phyloP scores from a whole-genome alignment of 2,888 invertebrate genomes.

The Desoria tigrina region DNA sequence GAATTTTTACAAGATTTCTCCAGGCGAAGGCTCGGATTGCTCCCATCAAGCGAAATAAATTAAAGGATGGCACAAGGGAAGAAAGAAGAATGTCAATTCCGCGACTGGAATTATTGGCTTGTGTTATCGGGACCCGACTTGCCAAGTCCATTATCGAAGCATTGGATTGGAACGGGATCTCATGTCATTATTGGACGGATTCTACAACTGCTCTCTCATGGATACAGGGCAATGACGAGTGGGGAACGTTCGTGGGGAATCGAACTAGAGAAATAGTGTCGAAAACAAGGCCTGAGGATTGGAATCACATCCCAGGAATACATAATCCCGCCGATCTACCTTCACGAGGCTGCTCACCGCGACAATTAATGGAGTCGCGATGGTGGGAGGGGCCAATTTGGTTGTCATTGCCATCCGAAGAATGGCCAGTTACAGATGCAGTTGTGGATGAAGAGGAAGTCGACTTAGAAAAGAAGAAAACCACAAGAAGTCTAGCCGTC shows the following conservation, averaged over 20 bases:
- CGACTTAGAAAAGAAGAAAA: slow-evolving; percentile 6
- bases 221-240: too few species aligned
- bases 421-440: slow-evolving; percentile 2
- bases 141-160: too few species aligned
- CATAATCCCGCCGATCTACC: slow-evolving; percentile 19
- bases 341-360: slow-evolving; percentile 2
- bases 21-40: too few species aligned
- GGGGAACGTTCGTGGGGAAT: slow-evolving; percentile 12
- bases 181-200: slow-evolving; percentile 12
- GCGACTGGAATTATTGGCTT: too few species aligned
- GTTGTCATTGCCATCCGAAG: neutral
- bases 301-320: slow-evolving; percentile 10
- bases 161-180: too few species aligned
- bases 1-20: too few species aligned
- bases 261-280: slow-evolving; percentile 5
- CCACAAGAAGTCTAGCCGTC: neutral
- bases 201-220: slow-evolving; percentile 14
- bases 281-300: neutral
- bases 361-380: neutral
- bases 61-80: too few species aligned
- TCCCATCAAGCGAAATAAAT: too few species aligned
- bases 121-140: too few species aligned
- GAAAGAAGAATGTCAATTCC: too few species aligned
- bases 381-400: slow-evolving; percentile 20
- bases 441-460: neutral